phyloP scores from a whole-genome alignment of 2,797 vertebrate species.

The Falco peregrinus region DNA sequence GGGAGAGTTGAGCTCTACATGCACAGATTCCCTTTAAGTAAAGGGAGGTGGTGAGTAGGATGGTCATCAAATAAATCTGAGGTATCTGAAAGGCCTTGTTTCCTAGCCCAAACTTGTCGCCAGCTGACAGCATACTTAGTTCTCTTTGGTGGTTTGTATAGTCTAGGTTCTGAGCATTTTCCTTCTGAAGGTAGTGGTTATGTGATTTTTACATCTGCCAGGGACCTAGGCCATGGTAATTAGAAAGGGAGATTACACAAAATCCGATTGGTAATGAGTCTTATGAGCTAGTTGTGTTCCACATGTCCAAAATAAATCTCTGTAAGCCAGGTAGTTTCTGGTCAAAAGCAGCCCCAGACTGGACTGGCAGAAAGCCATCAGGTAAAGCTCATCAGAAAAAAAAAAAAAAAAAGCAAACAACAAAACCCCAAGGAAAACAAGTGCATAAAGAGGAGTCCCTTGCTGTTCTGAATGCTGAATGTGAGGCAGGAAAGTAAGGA shows the following conservation, averaged over 20 bases:
- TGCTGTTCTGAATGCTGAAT: not conserved
- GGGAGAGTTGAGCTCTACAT: not conserved
- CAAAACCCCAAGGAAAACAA: not conserved
- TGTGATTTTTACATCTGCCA: not conserved
- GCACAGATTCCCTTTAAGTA: not conserved
- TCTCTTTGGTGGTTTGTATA: not conserved
- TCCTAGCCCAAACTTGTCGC: not conserved
- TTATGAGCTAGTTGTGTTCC: not conserved
- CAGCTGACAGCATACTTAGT: not conserved
- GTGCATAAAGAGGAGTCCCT: not conserved
- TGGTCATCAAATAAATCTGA: not conserved
- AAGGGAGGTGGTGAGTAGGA: not conserved
- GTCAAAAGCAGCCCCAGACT: not conserved
- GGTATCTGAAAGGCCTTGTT: not conserved
- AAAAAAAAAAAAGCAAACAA: not conserved
- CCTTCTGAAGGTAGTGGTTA: not conserved
- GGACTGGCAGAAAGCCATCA: not conserved
- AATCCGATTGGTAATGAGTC: not conserved
- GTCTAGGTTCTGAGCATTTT: not conserved
- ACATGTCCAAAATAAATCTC: not conserved
- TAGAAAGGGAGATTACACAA: not conserved
- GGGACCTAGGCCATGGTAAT: not conserved
- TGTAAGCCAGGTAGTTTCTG: not conserved
- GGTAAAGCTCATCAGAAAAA: not conserved
- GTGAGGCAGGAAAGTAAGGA: not conserved